phyloP scores from a whole-genome alignment of 2,797 vertebrate species.

The Oceanodroma leucorhoa region DNA sequence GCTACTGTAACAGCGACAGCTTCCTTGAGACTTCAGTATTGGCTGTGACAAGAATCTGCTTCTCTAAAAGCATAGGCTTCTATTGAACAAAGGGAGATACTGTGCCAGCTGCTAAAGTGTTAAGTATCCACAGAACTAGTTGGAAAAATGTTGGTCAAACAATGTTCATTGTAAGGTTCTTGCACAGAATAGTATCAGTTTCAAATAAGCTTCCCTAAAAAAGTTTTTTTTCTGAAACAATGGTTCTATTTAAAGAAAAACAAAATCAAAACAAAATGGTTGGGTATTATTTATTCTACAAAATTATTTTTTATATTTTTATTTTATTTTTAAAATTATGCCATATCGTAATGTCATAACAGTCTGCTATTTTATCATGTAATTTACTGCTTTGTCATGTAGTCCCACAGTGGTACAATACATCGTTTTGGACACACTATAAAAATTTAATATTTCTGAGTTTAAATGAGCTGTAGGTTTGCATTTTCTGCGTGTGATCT shows the following conservation, averaged over 20 bases:
- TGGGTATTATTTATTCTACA: not conserved
- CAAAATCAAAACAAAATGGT: not conserved
- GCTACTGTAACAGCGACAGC: not conserved
- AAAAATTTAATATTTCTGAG: not conserved
- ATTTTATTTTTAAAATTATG: not conserved
- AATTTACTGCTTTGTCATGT: not conserved
- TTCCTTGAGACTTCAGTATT: not conserved
- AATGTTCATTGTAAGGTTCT: not conserved
- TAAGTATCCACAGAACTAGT: not conserved
- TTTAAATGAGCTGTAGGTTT: not conserved
- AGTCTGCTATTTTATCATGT: not conserved
- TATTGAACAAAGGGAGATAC: not conserved
- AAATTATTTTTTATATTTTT: not conserved
- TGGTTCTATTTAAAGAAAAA: not conserved
- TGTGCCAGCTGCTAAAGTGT: not conserved
- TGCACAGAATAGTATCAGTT: not conserved
- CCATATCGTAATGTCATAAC: not conserved
- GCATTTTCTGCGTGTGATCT: not conserved
- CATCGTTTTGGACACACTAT: not conserved
- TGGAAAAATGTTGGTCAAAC: not conserved
- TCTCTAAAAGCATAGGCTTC: not conserved
- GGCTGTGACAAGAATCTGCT: not conserved
- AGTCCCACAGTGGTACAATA: not conserved
- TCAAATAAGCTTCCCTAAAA: not conserved
- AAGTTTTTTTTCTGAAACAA: not conserved